These are phyloP conservation scores for Geococcyx californianus DNA, from an alignment of 2,113 vertebrate genomes.

Conservation along the genomic window DNA sequence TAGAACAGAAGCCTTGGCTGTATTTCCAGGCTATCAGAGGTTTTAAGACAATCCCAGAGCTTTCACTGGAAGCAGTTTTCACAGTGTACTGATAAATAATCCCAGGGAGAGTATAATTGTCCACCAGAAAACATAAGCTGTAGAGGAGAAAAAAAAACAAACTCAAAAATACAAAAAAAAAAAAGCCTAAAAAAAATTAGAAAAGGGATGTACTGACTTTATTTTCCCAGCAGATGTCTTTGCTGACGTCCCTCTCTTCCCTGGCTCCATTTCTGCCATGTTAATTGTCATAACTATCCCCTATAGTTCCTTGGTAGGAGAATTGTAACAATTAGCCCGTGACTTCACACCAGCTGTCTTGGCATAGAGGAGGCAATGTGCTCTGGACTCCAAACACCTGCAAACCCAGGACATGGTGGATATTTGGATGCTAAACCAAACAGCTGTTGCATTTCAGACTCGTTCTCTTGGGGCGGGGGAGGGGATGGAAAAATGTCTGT, in stretches of 20 bases:
- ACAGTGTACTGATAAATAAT: not conserved
- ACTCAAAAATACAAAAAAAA: not conserved
- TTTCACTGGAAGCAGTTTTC: not conserved
- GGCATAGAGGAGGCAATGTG: not conserved
- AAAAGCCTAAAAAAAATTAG: not conserved
- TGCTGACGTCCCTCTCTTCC: not conserved
- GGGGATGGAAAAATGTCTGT: not conserved
- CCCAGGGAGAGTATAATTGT: not conserved
- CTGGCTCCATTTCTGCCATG: not conserved
- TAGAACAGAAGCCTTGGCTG: not conserved
- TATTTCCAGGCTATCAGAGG: constrained; percentile 7
- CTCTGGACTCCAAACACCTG: constrained; percentile 43
- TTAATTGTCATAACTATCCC: constrained; percentile 45
- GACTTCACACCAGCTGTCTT: constrained; percentile 56
- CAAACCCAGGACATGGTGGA: constrained; percentile 1
- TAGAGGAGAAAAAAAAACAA: not conserved
- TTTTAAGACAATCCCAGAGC: constrained; percentile 23
- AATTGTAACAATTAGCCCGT: constrained; percentile 52
- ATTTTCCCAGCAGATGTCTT: constrained; percentile 48
- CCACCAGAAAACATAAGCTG: not conserved
- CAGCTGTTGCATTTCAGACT: constrained; percentile 45
- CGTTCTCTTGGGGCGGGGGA: not conserved
- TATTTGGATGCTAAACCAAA: constrained; percentile 16
- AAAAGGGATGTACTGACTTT: not conserved
- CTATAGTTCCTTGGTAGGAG: constrained; percentile 31